A percentile compares a stretch with the other conserved stretches of the same genome.
Evolutionary conservation across 2,888 invertebrate species (phyloP).

Genomic region (Pristionchus maxplancki): DNA sequence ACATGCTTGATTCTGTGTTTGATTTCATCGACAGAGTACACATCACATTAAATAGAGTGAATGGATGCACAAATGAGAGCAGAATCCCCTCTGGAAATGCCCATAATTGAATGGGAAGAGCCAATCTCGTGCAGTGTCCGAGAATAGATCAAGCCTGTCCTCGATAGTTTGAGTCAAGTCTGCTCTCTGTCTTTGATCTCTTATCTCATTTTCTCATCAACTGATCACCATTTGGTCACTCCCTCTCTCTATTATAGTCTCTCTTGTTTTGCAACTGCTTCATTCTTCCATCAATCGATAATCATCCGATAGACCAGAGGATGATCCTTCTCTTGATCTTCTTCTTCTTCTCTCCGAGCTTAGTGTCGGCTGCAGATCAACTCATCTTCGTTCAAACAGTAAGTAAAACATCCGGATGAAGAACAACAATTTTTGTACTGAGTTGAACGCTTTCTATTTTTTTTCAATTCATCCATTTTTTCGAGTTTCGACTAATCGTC

Average conservation of each 20-base stretch:
- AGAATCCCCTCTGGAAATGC: neutral
- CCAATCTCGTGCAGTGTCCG: neutral
- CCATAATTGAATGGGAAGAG: neutral
- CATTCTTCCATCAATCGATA: slow-evolving; percentile 22
- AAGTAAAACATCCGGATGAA: neutral
- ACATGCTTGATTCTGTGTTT: neutral
- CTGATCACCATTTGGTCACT: neutral
- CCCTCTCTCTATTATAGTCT: neutral
- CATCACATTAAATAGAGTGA: neutral
- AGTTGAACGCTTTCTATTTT: no score
- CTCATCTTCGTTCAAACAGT: slow-evolving; percentile 32
- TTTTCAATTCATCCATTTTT: no score
- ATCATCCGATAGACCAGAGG: neutral
- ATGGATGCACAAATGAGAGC: neutral
- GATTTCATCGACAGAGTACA: slow-evolving; percentile 24
- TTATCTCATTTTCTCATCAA: neutral
- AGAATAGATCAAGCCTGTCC: neutral
- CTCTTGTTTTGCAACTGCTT: neutral
- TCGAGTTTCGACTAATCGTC: neutral
- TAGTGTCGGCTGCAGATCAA: slow-evolving; percentile 6
- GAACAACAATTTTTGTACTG: no score
- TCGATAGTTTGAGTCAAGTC: slow-evolving; percentile 1
- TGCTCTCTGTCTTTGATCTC: slow-evolving; percentile 3
- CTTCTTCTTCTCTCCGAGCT: neutral
- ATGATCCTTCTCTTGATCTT: neutral